Base-by-base conservation (phyloP, 1,140 invertebrate genomes). In the Pseudomyrmex concolor region DNA sequence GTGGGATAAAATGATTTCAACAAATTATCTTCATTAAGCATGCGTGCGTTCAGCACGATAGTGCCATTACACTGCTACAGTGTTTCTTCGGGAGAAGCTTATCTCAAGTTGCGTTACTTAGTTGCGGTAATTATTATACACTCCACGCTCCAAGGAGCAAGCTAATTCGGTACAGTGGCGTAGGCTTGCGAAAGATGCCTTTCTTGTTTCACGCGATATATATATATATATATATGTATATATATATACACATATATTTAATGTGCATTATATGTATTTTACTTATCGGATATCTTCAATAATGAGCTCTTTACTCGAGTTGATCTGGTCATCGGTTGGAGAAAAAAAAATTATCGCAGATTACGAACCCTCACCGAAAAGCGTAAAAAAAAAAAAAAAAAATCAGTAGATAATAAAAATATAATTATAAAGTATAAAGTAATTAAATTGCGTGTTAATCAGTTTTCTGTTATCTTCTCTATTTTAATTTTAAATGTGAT, bases 81-180 rank as follows among this genome's bases (percentile, higher is more conserved):
- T 3, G 34, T 80, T 34, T 80, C 66, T 70, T 80, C 34, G 68
- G 13, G 68, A 63, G 17, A 59, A 48, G 63, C 66, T 83, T 87
- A 83, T 84, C 80, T 84, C 50, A 50, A 59, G 51, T 70, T 64
- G 73, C 64, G 66, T 81, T 87, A 87, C 86, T 73, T 63, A 76
- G 86, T 87, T 85, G 76, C 67, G 51, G 48, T 85, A 88, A 88
- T 88, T 87, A 76, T 86, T 74, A 88, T 82, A 63, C 86, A 57
- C 64, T 85, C 77, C 80, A 88, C 82, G 86, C 83, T 88, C 83
- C 77, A 77, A 78, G 77, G 72, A 82, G 71, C 77, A 80, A 87
- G 62, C 50, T 88, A 85, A 87, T 82, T 87, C 66, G 54, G 68
- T 45, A 78, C 22, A 74, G 13, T 54, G 54, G 80, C 67, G 67